phyloP scores from a whole-genome alignment of 2,888 invertebrate genomes.

The Lacanobia wlatinum region DNA sequence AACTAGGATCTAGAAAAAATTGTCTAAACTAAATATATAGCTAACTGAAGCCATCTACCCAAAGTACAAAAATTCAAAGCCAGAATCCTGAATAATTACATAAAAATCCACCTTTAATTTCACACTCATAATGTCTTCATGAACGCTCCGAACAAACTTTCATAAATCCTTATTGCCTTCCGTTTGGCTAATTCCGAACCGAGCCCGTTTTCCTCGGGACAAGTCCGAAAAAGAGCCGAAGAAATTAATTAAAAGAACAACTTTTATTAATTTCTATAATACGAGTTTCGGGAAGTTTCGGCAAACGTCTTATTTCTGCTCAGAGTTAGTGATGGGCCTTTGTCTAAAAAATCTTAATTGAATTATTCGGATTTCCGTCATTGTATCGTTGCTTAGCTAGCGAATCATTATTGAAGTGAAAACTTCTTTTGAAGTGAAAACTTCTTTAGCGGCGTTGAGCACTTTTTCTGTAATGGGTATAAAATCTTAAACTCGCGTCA shows the following conservation, averaged over 20 bases:
- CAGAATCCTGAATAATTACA: not conserved
- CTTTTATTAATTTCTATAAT: slow-evolving; percentile 67
- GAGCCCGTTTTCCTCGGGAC: slow-evolving; percentile 45
- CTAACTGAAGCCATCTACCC: not conserved
- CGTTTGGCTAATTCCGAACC: slow-evolving; percentile 50
- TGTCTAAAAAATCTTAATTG: slow-evolving; percentile 48
- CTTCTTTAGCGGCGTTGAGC: too few species aligned
- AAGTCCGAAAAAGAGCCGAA: slow-evolving; percentile 52
- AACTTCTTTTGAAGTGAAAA: too few species aligned
- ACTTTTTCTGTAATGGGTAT: too few species aligned
- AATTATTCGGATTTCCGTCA: slow-evolving; percentile 33
- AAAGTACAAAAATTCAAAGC: not conserved
- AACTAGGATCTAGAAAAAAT: too few species aligned
- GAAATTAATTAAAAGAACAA: slow-evolving; percentile 69
- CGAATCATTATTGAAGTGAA: slow-evolving; percentile 20
- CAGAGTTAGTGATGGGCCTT: slow-evolving; percentile 40
- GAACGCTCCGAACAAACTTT: slow-evolving; percentile 53
- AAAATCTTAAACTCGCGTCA: too few species aligned
- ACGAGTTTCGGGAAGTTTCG: slow-evolving; percentile 52
- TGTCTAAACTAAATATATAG: too few species aligned
- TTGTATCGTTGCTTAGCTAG: slow-evolving; percentile 2
- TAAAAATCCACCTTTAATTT: not conserved
- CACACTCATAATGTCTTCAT: slow-evolving; percentile 54
- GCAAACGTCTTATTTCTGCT: slow-evolving; percentile 48
- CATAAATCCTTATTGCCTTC: slow-evolving; percentile 64